A percentile compares a stretch with the other conserved stretches of the same genome.
phyloP scores from a whole-genome alignment of 2,113 vertebrate genomes.

The Balaeniceps rex region DNA sequence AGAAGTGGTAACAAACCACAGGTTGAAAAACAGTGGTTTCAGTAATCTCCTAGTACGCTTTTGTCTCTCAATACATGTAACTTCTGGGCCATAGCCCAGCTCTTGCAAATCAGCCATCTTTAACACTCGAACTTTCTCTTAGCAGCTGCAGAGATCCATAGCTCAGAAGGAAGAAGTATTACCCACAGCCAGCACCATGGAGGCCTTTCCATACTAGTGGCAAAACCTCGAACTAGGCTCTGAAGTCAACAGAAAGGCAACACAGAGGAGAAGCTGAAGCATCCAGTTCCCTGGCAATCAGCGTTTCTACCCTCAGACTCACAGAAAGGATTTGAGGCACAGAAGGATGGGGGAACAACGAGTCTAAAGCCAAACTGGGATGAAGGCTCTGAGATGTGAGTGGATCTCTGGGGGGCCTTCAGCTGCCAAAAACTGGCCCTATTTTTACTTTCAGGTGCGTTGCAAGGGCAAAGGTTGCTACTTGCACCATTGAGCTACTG shows the following conservation, averaged over 20 bases:
- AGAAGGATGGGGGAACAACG: too few species aligned
- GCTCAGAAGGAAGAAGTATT: background rate
- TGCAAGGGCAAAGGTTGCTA: background rate
- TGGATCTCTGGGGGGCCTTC: background rate
- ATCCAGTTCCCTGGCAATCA: background rate
- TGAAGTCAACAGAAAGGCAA: background rate
- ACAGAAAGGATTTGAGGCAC: background rate
- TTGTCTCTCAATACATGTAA: background rate
- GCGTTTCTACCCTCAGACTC: background rate
- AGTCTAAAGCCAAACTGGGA: background rate
- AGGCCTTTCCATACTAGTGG: background rate
- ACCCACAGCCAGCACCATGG: background rate
- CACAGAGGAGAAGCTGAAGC: background rate
- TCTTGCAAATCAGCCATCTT: background rate
- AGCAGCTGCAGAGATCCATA: background rate
- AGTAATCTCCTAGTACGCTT: background rate
- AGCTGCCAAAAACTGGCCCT: background rate
- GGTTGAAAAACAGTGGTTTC: background rate
- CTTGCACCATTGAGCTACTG: background rate
- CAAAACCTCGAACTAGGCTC: background rate
- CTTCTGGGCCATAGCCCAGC: background rate
- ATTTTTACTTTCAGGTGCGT: background rate
- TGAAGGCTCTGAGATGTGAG: background rate
- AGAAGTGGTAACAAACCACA: background rate
- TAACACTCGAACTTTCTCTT: too few species aligned